Percentiles rank a stretch among this genome's conserved stretches.
These are phyloP conservation scores for Abscondita cerata DNA, from an alignment of 2,888 invertebrate species.

Conservation along the genomic window DNA sequence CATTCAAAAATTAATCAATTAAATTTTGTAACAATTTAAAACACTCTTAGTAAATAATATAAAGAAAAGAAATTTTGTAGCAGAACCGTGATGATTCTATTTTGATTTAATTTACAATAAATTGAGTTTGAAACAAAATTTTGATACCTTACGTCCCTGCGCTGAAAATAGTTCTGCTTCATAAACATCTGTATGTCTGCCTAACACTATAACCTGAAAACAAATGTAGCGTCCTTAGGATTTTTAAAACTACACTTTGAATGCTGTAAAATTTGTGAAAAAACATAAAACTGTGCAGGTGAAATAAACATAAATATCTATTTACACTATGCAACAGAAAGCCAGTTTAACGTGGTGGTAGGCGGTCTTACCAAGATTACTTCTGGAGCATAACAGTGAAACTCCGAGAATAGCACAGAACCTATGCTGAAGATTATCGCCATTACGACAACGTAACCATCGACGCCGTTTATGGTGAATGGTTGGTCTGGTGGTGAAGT, in stretches of 20 bases:
- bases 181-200: constrained; percentile 36
- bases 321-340: constrained; percentile 3
- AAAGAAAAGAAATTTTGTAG: constrained; percentile 12
- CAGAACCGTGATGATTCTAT: constrained; percentile 25
- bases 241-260: too few species aligned
- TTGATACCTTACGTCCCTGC: constrained; percentile 42
- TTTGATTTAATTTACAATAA: not conserved
- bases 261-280: too few species aligned
- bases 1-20: too few species aligned
- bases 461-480: constrained; percentile 74
- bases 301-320: constrained; percentile 1
- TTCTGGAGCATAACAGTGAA: constrained; percentile 64
- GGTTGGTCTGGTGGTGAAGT: constrained; percentile 70
- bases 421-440: constrained; percentile 78
- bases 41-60: not conserved
- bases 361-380: constrained; percentile 58
- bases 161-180: constrained; percentile 40
- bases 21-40: not conserved
- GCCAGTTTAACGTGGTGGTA: not conserved
- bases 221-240: constrained; percentile 21
- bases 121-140: constrained; percentile 22
- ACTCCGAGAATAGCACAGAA: constrained; percentile 73
- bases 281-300: constrained; percentile 23
- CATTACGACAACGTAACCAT: constrained; percentile 82
- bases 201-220: constrained; percentile 43